A percentile compares a stretch with the other conserved stretches of the same genome.
Evolutionary conservation across 2,797 vertebrate species (phyloP).

Genomic region (Scomberomorus guttatus): DNA sequence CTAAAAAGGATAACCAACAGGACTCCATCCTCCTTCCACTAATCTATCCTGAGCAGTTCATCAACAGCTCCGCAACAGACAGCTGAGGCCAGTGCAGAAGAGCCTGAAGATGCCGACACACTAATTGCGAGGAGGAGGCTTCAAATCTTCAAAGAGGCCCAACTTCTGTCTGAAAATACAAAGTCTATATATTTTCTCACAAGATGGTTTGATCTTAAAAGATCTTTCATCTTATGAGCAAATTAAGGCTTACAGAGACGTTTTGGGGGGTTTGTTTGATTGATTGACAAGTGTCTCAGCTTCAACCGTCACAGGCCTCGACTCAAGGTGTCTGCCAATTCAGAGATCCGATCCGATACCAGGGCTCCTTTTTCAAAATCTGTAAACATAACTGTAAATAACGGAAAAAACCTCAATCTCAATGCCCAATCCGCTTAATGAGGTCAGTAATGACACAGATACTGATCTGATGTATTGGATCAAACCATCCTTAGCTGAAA

Average conservation of each 20-base stretch:
- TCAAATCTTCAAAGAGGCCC: background rate
- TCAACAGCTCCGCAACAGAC: background rate
- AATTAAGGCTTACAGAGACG: background rate
- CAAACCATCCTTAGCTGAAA: background rate
- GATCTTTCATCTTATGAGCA: background rate
- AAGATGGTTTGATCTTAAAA: background rate
- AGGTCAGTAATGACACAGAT: no score
- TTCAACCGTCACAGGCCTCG: background rate
- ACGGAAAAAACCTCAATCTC: no score
- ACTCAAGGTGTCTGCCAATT: background rate
- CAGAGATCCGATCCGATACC: background rate
- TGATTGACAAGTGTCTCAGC: background rate
- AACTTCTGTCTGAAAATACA: background rate
- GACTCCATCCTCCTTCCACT: background rate
- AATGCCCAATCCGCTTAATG: no score
- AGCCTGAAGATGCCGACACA: background rate
- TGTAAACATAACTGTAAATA: background rate
- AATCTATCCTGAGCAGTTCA: slow-evolving; percentile 3
- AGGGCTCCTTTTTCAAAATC: background rate
- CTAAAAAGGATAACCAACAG: background rate
- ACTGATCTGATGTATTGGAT: background rate
- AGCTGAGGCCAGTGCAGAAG: background rate
- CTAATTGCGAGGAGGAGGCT: background rate
- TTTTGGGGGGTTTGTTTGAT: background rate
- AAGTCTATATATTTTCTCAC: background rate